A percentile compares a stretch with the other conserved stretches of the same genome.
phyloP scores from a whole-genome alignment of 2,888 invertebrate genomes.

The Parnassius mnemosyne region DNA sequence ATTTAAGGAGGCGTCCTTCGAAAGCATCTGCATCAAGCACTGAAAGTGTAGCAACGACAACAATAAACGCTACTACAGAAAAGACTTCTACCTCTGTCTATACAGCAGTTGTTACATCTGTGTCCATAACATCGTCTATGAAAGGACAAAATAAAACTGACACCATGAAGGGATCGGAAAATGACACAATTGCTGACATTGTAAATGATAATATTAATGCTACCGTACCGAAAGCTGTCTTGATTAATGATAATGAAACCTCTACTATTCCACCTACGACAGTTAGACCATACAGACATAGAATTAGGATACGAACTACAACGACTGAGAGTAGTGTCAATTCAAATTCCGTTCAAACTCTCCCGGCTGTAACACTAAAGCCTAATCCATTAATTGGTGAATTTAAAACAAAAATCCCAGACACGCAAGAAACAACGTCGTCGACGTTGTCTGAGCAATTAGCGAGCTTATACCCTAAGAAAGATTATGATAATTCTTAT shows the following conservation, averaged over 20 bases:
- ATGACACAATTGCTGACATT: conserved; percentile 45
- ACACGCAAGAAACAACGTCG: conserved; percentile 42
- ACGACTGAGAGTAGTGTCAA: conserved; percentile 59
- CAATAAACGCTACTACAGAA: conserved; percentile 63
- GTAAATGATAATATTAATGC: conserved; percentile 39
- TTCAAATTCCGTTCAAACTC: conserved; percentile 27
- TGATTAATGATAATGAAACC: conserved; percentile 51
- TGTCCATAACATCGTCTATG: conserved; percentile 76
- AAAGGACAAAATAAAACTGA: conserved; percentile 74
- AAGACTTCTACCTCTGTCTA: conserved; percentile 73
- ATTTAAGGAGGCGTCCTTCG: conserved; percentile 59
- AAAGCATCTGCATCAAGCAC: conserved; percentile 60
- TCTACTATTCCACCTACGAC: conserved; percentile 37
- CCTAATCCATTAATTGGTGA: conserved; percentile 58
- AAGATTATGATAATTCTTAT: conserved; percentile 47
- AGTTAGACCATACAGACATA: conserved; percentile 51
- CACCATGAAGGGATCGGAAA: conserved; percentile 45
- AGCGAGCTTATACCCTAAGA: conserved; percentile 49
- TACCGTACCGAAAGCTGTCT: conserved; percentile 41
- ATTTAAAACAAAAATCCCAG: conserved; percentile 37
- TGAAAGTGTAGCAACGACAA: conserved; percentile 28
- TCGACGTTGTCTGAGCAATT: conserved; percentile 56
- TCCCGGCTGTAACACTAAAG: conserved; percentile 35
- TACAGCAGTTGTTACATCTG: conserved; percentile 76
- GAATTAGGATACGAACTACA: conserved; percentile 67